phyloP scores from a whole-genome alignment of 2,113 vertebrate genomes.

The Colius striatus region DNA sequence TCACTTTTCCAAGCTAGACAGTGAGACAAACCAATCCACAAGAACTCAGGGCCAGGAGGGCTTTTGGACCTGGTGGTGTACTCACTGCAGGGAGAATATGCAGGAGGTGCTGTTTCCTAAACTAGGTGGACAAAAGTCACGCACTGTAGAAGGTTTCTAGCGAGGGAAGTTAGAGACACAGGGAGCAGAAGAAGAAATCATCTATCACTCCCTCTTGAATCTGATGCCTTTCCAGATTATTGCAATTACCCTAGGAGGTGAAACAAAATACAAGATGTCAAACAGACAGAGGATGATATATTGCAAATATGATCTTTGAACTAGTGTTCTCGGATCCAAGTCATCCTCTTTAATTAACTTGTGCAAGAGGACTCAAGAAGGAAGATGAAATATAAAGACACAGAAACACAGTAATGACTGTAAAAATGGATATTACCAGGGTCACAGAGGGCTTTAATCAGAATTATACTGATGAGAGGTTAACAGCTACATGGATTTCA shows the following conservation, averaged over 20 bases:
- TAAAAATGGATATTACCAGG: not conserved
- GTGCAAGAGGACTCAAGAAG: not conserved
- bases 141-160: not conserved
- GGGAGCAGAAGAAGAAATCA: not conserved
- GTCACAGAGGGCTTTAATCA: not conserved
- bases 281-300: constrained; percentile 39
- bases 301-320: not conserved
- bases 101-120: not conserved
- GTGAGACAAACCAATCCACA: not conserved
- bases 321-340: not conserved
- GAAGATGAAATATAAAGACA: not conserved
- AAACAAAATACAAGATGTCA: constrained; percentile 39
- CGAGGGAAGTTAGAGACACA: not conserved
- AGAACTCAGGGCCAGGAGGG: not conserved
- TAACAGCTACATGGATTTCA: not conserved
- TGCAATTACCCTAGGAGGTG: not conserved
- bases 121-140: not conserved
- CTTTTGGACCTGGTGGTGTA: not conserved
- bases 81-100: not conserved
- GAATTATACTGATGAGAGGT: not conserved
- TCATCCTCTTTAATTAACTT: not conserved
- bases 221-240: not conserved
- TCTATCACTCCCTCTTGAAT: not conserved
- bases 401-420: not conserved
- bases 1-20: not conserved